Base-by-base conservation (phyloP, 2,888 invertebrate species). In the Isoperla grammatica region DNA sequence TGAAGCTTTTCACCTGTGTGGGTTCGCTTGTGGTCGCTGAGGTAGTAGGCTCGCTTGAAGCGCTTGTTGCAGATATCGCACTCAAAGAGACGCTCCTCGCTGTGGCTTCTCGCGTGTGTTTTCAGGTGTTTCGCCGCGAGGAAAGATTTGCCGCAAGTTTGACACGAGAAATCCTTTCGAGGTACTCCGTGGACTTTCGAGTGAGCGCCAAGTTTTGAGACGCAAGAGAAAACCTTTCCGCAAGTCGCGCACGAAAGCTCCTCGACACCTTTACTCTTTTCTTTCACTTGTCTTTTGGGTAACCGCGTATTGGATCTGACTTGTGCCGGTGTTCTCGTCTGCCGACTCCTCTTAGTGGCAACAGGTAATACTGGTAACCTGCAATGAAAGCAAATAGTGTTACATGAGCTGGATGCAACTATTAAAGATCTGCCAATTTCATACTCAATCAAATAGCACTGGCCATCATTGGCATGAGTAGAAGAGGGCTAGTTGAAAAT, bases 21-120 rank as follows among this genome's bases (percentile, higher is more conserved):
- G 22, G 72, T 72, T 12, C 74, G 65, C 68, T 72, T 73, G 61
- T 75, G 75, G 15, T 73, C 72, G 1, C 72, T 72, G 42, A 75
- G 65, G 58, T 74, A 59, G 40, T 61, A 55, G 0, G 61, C 40
- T 11, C 57, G 57, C 45, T 61, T 61, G 46, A 63, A 83, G 73
- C 78, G 73, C 62, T 78, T 77, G 60, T 79, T 78, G 69, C 83
- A 84, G 67, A 78, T 76, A 35, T 65, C 68, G 70, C 83, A 83
- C 5, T 75, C 73, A 71, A 79, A 76, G 1, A 57, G 61, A 5
- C 57, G 50, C 20, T 61, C 57, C 15, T 58, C 55, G 11, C 54
- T 56, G 39, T 60, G 56, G 20, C 46, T 29, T 29, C 49, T 79
- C 69, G 75, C 75, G 70, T 83, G 83, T 3, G 65, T 59, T 8